Base-by-base conservation (phyloP, 2,888 invertebrate genomes). In the Cerceris rybyensis region DNA sequence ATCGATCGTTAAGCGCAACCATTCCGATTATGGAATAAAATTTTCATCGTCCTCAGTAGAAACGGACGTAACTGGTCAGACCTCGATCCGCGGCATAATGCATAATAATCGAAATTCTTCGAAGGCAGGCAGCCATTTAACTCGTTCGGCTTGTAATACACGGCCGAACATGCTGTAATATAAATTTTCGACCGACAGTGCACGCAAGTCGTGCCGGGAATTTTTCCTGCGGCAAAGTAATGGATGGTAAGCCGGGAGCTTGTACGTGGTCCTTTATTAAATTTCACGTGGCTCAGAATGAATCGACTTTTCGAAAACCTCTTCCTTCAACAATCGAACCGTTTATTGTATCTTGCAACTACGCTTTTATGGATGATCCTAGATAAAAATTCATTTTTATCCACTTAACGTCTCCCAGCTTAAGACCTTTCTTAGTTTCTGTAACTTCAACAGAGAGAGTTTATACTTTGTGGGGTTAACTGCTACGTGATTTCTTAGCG, bases 151-250 rank as follows among this genome's bases (percentile, higher is more conserved):
- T n/a, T 55, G 43, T 67, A 78, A 68, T 60, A 64, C 67, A 65
- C 73, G 78, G 70, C 68, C 70, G 78, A 74, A 68, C 57, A 39
- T 17, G 55, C 55, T 59, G 65, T 73, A 71, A 83, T 84, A 83
- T 78, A 84, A 78, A 81, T 81, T 81, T 81, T 68, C 71, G 17
- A 73, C 67, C 55, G 78, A 74, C 79, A 75, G 57, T 65, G 75
- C 73, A 73, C 75, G 75, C 69, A 72, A 78, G 54, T 83, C 81
- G 83, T 83, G 83, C 70, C 67, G 17, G 78, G 84, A 84, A 84
- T 84, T 81, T 84, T 81, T 81, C 80, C 64, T 52, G 5, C 52
- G 54, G 59, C 60, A 54, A 81, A 80, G 76, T 83, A 84, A 84
- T 80, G 75, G 75, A 83, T 72, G 80, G 73, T 73, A 80, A 83